These are phyloP conservation scores for Oncorhynchus clarkii DNA, from an alignment of 2,113 vertebrate species.

Conservation along the genomic window DNA sequence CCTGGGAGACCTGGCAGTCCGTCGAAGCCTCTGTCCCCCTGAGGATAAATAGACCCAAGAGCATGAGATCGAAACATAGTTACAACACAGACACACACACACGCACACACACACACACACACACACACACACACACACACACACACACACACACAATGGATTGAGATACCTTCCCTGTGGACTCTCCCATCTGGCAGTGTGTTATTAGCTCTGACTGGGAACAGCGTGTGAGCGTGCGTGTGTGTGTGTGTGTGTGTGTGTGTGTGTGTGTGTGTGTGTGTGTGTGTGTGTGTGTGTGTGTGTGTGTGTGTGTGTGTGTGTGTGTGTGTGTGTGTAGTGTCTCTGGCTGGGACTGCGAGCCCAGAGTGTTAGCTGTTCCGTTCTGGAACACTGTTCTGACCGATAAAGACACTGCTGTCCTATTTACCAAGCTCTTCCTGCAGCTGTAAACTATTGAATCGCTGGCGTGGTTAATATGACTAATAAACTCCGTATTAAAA, in stretches of 20 bases:
- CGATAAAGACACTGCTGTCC: conserved; percentile 64
- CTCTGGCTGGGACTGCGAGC: conserved; percentile 26
- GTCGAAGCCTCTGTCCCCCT: conserved; percentile 92
- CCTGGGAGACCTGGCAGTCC: conserved; percentile 88
- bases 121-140: conserved; percentile 8
- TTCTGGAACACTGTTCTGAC: conserved; percentile 59
- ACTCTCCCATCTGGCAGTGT: conserved; percentile 60
- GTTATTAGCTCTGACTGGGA: background rate
- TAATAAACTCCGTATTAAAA: conserved; percentile 39
- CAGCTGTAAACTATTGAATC: conserved; percentile 62
- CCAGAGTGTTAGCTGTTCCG: conserved; percentile 44
- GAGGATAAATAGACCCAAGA: conserved; percentile 50
- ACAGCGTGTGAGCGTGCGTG: background rate
- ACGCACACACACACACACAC: background rate
- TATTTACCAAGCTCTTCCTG: conserved; percentile 60
- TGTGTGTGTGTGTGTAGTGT: background rate
- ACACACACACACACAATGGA: conserved; percentile 17
- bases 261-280: no score
- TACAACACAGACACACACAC: background rate
- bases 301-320: no score
- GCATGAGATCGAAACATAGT: conserved; percentile 27
- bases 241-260: no score
- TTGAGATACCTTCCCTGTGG: conserved; percentile 48
- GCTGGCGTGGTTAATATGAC: conserved; percentile 52
- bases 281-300: no score